A percentile compares a stretch with the other conserved stretches of the same genome.
Conservation (phyloP, 2,888 invertebrate genomes). For the Homarus gammarus region DNA sequence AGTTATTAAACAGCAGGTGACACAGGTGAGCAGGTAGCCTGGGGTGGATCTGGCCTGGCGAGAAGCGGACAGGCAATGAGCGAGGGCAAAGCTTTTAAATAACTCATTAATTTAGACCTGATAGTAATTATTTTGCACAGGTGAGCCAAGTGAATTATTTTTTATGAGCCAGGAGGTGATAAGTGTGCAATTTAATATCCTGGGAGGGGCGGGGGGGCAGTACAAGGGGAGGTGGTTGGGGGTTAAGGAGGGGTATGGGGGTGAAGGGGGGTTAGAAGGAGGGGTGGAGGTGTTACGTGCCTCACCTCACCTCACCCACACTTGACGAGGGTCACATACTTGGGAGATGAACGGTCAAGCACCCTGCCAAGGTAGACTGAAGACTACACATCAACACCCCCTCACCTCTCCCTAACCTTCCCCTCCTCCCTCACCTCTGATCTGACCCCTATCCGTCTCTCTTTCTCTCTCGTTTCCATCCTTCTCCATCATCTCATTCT, state of each 20-base stretch:
- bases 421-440: conserved; percentile 13
- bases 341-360: conserved; percentile 48
- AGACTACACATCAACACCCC: conserved; percentile 34
- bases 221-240: background rate
- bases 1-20: no score
- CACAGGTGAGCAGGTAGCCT: no score
- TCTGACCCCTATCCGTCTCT: background rate
- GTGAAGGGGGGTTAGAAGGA: background rate
- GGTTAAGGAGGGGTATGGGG: conserved; percentile 2
- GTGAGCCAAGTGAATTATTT: no score
- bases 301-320: conserved; percentile 11
- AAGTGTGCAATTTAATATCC: no score
- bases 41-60: no score
- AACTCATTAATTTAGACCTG: no score
- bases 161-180: no score
- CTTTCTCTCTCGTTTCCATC: background rate
- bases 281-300: conserved; percentile 5
- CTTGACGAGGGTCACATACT: conserved; percentile 46
- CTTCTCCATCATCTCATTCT: no score
- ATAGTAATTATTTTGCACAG: no score
- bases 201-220: background rate
- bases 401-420: conserved; percentile 8
- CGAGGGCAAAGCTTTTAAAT: no score
- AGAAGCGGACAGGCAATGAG: no score
- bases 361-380: conserved; percentile 40